Base-by-base conservation (phyloP, 2,888 invertebrate genomes). In the Trichogramma dendrolimi region DNA sequence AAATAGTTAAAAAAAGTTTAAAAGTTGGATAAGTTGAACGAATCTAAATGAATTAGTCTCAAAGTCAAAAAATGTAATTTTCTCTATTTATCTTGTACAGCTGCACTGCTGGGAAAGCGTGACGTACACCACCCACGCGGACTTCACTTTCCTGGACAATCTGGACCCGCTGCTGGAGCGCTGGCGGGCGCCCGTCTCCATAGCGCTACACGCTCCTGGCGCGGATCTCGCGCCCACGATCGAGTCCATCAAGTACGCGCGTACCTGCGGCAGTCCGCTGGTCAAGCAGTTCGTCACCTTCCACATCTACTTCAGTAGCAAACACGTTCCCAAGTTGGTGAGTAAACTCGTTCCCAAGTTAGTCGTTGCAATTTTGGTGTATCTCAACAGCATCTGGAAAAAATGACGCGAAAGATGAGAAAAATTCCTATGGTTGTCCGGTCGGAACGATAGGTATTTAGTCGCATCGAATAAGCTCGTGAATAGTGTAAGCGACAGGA, bases 41-140 rank as follows among this genome's bases (percentile, higher is more conserved):
- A 27, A 2, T 27, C 27, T 27, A 27, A 27, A 27, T 14, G 6
- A 43, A 43, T 43, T 42, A 6, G 6, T 43, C 14, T 54, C 44
- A 54, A 43, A 42, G 6, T 14, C 27, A 42, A 43, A 43, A 14
- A 2, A 11, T 8, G 40, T 54, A 41, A 8, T 47, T 6, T 14
- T 52, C 4, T 6, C 7, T 8, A 8, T 3, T 51, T 27, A 51
- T 4, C 10, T 51, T 6, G 44, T 46, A 2, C 55, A 66, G 50
- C 77, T 89, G 55, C 83, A 82, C 74, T 94, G 94, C 80, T 89
- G 91, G 80, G 92, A 93, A 80, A 88, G 88, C 69, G 85, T 95
- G 68, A 95, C 95, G 1, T 94, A 94, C 75, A 93, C 94, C 44
- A 95, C 95, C 10, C 95, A 95, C 79, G 93, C 92, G 4, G 94